Evolutionary conservation across 1,140 invertebrate species (phyloP).

Genomic region (Gryllus bimaculatus): DNA sequence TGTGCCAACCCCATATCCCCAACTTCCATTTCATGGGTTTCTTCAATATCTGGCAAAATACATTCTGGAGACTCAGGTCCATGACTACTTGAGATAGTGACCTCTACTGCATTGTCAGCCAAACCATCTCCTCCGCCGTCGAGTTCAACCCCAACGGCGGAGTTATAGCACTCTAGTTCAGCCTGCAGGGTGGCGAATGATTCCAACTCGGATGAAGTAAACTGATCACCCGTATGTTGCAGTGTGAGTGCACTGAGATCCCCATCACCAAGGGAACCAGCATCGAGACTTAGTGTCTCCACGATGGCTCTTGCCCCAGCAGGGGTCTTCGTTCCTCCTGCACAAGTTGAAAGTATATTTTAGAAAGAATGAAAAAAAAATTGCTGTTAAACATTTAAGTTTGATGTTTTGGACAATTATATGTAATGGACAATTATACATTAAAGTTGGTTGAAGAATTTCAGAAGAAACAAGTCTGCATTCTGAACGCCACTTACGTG

Average conservation of each 20-base stretch:
- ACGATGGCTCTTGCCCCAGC: slow-evolving; percentile 31
- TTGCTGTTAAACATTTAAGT: too few relatives aligned
- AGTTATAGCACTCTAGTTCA: slow-evolving; percentile 26
- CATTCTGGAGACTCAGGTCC: slow-evolving; percentile 24
- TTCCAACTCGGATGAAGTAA: slow-evolving; percentile 19
- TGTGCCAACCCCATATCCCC: background rate
- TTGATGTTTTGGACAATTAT: too few relatives aligned
- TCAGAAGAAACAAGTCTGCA: too few relatives aligned
- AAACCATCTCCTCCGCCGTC: slow-evolving; percentile 36
- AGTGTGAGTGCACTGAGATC: slow-evolving; percentile 33
- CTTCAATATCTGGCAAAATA: slow-evolving; percentile 16
- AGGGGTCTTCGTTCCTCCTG: slow-evolving; percentile 17
- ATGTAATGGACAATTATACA: too few relatives aligned
- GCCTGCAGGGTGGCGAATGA: slow-evolving; percentile 20
- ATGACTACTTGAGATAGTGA: slow-evolving; percentile 16
- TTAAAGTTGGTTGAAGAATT: too few relatives aligned
- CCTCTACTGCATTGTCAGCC: slow-evolving; percentile 30
- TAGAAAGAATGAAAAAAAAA: too few relatives aligned
- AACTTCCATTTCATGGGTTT: slow-evolving; percentile 3
- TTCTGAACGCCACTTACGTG: too few relatives aligned
- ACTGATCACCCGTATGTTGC: slow-evolving; percentile 24
- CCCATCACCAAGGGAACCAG: slow-evolving; percentile 30
- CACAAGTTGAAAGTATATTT: background rate
- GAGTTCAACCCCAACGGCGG: slow-evolving; percentile 37
- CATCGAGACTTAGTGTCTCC: slow-evolving; percentile 31